Evolutionary conservation across 2,797 vertebrate genomes (phyloP).

Genomic region (Zalophus californianus): DNA sequence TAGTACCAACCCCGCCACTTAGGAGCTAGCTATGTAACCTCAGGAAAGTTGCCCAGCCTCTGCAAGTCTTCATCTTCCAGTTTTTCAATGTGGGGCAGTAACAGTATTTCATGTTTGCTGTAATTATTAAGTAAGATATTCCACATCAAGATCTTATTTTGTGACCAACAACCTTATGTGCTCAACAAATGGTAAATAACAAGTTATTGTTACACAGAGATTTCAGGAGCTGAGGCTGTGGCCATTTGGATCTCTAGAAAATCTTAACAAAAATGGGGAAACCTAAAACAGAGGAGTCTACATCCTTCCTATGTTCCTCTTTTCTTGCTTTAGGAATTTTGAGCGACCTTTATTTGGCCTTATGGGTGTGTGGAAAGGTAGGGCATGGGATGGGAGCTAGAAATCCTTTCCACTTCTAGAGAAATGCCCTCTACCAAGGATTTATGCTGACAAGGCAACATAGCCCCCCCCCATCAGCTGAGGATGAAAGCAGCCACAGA

Average conservation of each 20-base stretch:
- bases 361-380: not conserved
- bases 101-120: not conserved
- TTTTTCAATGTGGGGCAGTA: not conserved
- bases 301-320: not conserved
- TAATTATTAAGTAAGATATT: not conserved
- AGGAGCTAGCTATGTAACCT: not conserved
- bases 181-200: not conserved
- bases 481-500: not conserved
- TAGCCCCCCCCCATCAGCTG: not conserved
- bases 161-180: not conserved
- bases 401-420: not conserved
- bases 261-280: not conserved
- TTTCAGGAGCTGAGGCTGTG: not conserved
- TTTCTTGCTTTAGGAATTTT: not conserved
- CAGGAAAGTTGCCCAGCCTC: not conserved
- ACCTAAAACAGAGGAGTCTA: not conserved
- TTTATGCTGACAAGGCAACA: not conserved
- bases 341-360: not conserved
- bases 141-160: not conserved
- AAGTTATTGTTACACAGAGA: not conserved
- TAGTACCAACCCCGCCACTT: not conserved
- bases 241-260: not conserved
- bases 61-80: not conserved
- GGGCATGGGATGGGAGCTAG: not conserved
- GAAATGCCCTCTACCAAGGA: slow-evolving; percentile 44